These are phyloP conservation scores for Teleogryllus occipitalis DNA, from an alignment of 1,140 invertebrate genomes.

Conservation along the genomic window DNA sequence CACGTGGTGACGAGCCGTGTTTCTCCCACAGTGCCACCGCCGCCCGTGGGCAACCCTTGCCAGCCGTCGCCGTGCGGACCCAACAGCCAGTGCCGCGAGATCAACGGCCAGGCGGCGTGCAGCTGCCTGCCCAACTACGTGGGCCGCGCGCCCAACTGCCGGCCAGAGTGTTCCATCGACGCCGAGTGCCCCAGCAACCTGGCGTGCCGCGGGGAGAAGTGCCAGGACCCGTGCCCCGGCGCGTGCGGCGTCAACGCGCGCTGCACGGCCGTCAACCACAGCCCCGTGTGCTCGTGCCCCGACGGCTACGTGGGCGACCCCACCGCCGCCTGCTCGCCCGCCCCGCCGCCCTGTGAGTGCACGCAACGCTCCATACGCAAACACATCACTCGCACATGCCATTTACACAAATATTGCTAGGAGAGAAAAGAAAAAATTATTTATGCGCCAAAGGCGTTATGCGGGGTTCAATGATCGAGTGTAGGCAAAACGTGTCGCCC, in stretches of 20 bases:
- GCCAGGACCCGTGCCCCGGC: conserved; percentile 69
- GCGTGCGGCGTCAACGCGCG: conserved; percentile 64
- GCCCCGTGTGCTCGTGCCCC: conserved; percentile 59
- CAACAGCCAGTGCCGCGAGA: conserved; percentile 64
- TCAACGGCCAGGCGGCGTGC: conserved; percentile 61
- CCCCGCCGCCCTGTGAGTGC: conserved; percentile 37
- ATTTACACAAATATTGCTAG: too few species aligned
- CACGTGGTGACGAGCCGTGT: too few species aligned
- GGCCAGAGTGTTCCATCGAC: conserved; percentile 66
- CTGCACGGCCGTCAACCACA: conserved; percentile 69
- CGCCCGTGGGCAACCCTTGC: conserved; percentile 48
- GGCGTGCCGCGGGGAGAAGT: conserved; percentile 69
- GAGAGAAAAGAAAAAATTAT: too few species aligned
- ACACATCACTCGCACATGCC: too few species aligned
- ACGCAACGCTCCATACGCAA: too few species aligned
- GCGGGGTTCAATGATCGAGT: too few species aligned
- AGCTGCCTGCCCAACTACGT: conserved; percentile 64
- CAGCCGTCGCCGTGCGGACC: conserved; percentile 66
- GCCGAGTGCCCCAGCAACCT: conserved; percentile 63
- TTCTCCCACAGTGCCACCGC: conserved; percentile 7
- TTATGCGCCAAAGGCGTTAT: too few species aligned
- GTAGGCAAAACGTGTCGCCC: too few species aligned
- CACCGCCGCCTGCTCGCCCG: conserved; percentile 47
- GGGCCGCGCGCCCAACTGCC: conserved; percentile 67
- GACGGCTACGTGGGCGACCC: conserved; percentile 73